These are phyloP conservation scores for Ranitomeya variabilis DNA, from an alignment of 2,113 vertebrate genomes.

Conservation along the genomic window DNA sequence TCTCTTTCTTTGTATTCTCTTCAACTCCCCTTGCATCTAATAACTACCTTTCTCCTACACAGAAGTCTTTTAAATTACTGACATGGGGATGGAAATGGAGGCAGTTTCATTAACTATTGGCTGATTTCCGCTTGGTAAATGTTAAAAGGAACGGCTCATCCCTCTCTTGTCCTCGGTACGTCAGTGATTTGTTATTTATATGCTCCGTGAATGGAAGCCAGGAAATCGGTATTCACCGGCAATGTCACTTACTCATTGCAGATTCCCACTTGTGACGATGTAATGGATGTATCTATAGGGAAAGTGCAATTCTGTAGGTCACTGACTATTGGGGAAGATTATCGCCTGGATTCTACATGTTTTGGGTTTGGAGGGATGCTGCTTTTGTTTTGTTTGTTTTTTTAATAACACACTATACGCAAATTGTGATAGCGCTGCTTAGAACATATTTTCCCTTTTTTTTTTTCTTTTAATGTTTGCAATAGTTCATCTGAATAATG, in stretches of 20 bases:
- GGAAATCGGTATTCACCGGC: conserved; percentile 24
- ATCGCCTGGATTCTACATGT: not conserved
- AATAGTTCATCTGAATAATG: too few species aligned
- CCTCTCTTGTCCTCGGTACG: conserved; percentile 30
- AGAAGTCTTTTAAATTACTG: conserved; percentile 63
- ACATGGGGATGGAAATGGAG: conserved; percentile 57
- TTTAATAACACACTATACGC: too few species aligned
- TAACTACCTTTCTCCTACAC: conserved; percentile 62
- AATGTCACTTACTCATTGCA: conserved; percentile 13
- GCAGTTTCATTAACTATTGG: conserved; percentile 56
- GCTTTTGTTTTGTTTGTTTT: not conserved
- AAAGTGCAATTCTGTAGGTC: not conserved
- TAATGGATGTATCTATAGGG: conserved; percentile 3
- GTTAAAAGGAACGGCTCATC: conserved; percentile 47
- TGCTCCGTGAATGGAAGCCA: conserved; percentile 28
- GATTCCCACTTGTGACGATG: not conserved
- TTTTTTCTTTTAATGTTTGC: too few species aligned
- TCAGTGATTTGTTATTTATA: conserved; percentile 52
- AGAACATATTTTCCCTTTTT: too few species aligned
- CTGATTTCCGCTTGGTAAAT: conserved; percentile 49
- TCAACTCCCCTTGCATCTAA: conserved; percentile 65
- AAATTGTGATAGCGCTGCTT: too few species aligned
- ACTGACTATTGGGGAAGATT: not conserved
- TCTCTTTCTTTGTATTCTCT: conserved; percentile 62
- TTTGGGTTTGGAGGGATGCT: not conserved